Conservation (phyloP, 2,113 vertebrate species). For the Meles meles region DNA sequence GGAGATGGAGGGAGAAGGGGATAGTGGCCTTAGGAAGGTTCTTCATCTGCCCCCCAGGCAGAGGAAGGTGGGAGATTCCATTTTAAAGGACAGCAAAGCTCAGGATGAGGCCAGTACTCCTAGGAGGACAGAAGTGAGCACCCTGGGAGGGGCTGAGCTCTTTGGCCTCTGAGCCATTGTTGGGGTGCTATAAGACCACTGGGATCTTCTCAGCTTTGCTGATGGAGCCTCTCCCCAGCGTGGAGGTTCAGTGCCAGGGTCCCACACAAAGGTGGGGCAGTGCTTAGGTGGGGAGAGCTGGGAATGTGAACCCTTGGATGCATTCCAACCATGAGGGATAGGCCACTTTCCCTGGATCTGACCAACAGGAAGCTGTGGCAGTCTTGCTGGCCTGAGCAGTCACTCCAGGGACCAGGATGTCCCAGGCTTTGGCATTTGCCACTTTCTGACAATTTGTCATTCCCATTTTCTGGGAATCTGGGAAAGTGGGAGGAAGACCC, state of each 20-base stretch:
- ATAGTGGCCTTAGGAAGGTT: not conserved
- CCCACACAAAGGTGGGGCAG: not conserved
- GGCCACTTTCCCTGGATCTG: not conserved
- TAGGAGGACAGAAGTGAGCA: not conserved
- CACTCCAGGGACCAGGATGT: not conserved
- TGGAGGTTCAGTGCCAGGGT: not conserved
- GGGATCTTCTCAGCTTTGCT: not conserved
- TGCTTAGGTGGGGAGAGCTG: not conserved
- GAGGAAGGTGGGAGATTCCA: not conserved
- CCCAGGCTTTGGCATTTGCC: not conserved
- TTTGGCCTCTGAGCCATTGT: not conserved
- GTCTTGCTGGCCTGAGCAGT: not conserved
- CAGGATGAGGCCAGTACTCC: not conserved
- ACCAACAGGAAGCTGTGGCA: not conserved
- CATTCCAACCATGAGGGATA: not conserved
- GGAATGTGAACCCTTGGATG: too few species aligned
- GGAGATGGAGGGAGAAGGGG: not conserved
- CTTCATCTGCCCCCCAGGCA: not conserved
- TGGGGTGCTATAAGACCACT: not conserved
- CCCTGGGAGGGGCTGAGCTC: too few species aligned
- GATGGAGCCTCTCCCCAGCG: not conserved
- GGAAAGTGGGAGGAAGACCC: not conserved
- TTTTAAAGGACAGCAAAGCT: not conserved
- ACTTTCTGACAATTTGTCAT: too few species aligned
- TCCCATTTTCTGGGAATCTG: not conserved